Percentiles rank a stretch among this genome's conserved stretches.
These are phyloP conservation scores for Tapirus terrestris DNA, from an alignment of 2,113 vertebrate genomes.

Conservation along the genomic window DNA sequence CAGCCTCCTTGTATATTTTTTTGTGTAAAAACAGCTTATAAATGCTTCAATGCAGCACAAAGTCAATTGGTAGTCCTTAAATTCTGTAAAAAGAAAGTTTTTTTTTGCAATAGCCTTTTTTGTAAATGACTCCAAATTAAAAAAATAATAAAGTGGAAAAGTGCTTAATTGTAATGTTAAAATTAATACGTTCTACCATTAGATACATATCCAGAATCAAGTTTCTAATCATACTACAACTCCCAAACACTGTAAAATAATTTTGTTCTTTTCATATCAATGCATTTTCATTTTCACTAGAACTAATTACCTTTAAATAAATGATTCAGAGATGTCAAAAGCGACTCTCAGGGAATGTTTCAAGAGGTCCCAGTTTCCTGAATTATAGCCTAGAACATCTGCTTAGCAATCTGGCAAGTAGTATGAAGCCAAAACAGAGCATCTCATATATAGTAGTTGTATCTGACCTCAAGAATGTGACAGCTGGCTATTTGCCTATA, in stretches of 20 bases:
- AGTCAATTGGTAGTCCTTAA: background rate
- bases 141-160: background rate
- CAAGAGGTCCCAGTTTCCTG: conserved; percentile 77
- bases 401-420: conserved; percentile 81
- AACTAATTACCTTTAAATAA: conserved; percentile 83
- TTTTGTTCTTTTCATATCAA: conserved; percentile 68
- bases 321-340: conserved; percentile 81
- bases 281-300: conserved; percentile 73
- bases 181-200: conserved; percentile 34
- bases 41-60: background rate
- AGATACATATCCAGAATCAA: conserved; percentile 34
- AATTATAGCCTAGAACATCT: conserved; percentile 81
- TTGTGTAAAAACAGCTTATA: conserved; percentile 7
- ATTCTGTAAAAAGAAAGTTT: background rate
- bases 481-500: conserved; percentile 76
- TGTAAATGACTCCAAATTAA: background rate
- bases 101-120: background rate
- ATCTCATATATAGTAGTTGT: conserved; percentile 62
- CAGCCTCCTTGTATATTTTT: background rate
- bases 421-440: conserved; percentile 72
- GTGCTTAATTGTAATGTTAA: conserved; percentile 28
- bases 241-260: conserved; percentile 65
- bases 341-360: conserved; percentile 79
- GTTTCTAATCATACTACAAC: conserved; percentile 47
- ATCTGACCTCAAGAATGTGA: conserved; percentile 77